These are phyloP conservation scores for Hippocampus barbouri DNA, from an alignment of 2,113 vertebrate genomes.

Conservation along the genomic window DNA sequence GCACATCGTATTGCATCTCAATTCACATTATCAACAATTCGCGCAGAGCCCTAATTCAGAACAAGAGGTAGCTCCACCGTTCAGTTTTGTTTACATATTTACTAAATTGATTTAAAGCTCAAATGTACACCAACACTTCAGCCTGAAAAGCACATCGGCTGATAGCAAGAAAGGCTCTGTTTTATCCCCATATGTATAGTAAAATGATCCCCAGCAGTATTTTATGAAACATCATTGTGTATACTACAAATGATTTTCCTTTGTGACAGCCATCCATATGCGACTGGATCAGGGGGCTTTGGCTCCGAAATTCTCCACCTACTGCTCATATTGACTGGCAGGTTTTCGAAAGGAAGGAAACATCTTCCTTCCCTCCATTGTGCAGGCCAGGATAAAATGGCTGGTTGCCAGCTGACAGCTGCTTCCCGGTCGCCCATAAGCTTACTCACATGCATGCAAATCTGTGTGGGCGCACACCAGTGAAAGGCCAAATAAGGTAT, in stretches of 20 bases:
- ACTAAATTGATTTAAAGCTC: background rate
- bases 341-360: constrained; percentile 61
- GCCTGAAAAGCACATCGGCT: too few relatives aligned
- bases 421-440: constrained; percentile 53
- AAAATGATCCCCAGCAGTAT: background rate
- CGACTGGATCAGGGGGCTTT: constrained; percentile 7
- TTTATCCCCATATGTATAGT: background rate
- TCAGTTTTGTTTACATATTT: background rate
- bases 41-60: too few relatives aligned
- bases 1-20: too few relatives aligned
- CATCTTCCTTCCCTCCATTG: constrained; percentile 72
- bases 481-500: background rate
- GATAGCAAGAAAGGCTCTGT: background rate
- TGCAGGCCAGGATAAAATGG: constrained; percentile 66
- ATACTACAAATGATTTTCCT: constrained; percentile 4
- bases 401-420: constrained; percentile 61
- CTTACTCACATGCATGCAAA: background rate
- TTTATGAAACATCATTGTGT: background rate
- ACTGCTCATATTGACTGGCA: constrained; percentile 21
- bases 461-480: background rate
- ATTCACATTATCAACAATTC: too few relatives aligned
- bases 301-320: constrained; percentile 27
- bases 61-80: background rate
- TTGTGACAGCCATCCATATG: constrained; percentile 1
- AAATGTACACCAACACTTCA: too few relatives aligned